A percentile compares a stretch with the other conserved stretches of the same genome.
Evolutionary conservation across 2,888 invertebrate genomes (phyloP).

Genomic region (Platycnemis pennipes): DNA sequence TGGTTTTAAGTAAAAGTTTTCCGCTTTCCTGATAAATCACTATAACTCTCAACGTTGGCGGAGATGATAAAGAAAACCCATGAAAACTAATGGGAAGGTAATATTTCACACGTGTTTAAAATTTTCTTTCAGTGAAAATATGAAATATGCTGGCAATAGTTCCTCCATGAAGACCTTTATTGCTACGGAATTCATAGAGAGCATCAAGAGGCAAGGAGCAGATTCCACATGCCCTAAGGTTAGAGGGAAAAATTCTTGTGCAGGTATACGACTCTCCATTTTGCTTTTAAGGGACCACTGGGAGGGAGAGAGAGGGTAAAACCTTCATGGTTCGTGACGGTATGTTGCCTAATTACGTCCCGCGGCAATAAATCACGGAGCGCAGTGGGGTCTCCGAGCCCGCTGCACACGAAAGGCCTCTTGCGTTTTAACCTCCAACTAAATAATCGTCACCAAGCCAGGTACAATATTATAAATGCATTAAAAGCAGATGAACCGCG

Average conservation of each 20-base stretch:
- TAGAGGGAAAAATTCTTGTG: not conserved
- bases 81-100: too few species aligned
- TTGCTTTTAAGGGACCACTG: not conserved
- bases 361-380: not conserved
- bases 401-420: not conserved
- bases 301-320: not conserved
- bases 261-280: not conserved
- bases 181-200: too few species aligned
- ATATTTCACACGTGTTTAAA: too few species aligned
- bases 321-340: conserved; percentile 14
- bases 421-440: not conserved
- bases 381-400: not conserved
- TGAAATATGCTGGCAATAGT: too few species aligned
- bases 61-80: too few species aligned
- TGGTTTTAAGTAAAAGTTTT: too few species aligned
- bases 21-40: too few species aligned
- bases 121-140: too few species aligned
- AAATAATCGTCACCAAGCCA: not conserved
- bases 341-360: conserved; percentile 22
- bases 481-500: conserved; percentile 22
- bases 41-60: too few species aligned
- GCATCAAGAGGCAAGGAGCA: not conserved
- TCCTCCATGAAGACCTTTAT: too few species aligned
- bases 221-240: not conserved
- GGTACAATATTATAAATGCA: conserved; percentile 15